These are phyloP conservation scores for Byasa hedistus DNA, from an alignment of 2,888 invertebrate genomes.

Conservation along the genomic window DNA sequence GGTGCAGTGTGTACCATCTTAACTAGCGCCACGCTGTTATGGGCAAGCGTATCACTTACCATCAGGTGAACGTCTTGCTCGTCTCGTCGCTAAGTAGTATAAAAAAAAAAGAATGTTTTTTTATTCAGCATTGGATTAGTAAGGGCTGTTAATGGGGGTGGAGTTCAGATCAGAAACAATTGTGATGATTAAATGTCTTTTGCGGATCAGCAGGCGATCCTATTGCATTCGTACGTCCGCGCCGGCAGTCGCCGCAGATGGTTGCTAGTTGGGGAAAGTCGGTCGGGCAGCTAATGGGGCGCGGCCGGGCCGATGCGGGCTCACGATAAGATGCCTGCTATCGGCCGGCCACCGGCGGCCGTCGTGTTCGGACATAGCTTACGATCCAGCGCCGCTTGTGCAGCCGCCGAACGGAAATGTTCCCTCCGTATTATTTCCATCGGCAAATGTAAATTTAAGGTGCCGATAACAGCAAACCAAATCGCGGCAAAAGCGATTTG, in stretches of 20 bases:
- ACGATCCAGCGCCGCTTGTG: slow-evolving; percentile 17
- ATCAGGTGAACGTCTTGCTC: no score
- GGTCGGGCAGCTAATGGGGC: slow-evolving; percentile 65
- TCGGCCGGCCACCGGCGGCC: slow-evolving; percentile 19
- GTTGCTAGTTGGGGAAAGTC: slow-evolving; percentile 61
- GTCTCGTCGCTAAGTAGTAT: no score
- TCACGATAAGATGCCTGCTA: slow-evolving; percentile 54
- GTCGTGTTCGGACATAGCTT: slow-evolving; percentile 22
- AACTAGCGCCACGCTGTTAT: no score
- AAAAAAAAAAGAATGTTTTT: no score
- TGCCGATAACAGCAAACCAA: slow-evolving; percentile 1
- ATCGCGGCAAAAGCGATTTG: no score
- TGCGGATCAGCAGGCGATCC: slow-evolving; percentile 19
- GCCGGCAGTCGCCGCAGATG: slow-evolving; percentile 25
- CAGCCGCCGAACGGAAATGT: slow-evolving; percentile 11
- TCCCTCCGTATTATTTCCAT: slow-evolving; percentile 17
- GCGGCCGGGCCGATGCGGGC: slow-evolving; percentile 54
- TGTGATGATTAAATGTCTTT: no score
- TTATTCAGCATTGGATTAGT: no score
- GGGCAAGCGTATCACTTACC: no score
- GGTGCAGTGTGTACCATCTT: no score
- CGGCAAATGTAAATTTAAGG: slow-evolving; percentile 10
- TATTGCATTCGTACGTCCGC: slow-evolving; percentile 33
- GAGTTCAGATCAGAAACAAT: no score
- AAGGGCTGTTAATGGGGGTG: no score